Evolutionary conservation across 2,888 invertebrate genomes (phyloP).

Genomic region (Blera fallax): DNA sequence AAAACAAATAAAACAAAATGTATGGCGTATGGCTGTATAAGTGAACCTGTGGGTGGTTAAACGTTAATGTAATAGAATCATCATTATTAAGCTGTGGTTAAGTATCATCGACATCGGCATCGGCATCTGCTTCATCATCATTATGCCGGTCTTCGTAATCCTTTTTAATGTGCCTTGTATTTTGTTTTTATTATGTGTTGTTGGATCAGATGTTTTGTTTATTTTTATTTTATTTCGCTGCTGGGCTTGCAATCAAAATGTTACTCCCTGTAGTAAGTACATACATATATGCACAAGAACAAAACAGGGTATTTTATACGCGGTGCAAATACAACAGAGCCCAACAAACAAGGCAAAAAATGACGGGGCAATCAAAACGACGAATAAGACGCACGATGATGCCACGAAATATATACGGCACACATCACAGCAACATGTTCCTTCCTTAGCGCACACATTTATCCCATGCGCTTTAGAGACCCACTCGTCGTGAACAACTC

Average conservation of each 20-base stretch:
- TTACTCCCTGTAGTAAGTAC: slow-evolving; percentile 5
- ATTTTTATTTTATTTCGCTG: slow-evolving; percentile 30
- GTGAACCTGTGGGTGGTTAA: background rate
- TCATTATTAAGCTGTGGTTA: slow-evolving; percentile 20
- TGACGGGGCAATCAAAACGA: slow-evolving; percentile 38
- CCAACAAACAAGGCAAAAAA: slow-evolving; percentile 24
- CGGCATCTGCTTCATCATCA: slow-evolving; percentile 26
- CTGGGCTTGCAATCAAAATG: slow-evolving; percentile 28
- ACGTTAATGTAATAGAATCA: background rate
- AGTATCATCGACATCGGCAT: background rate
- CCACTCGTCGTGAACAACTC: slow-evolving; percentile 51
- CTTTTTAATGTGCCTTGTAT: background rate
- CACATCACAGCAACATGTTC: slow-evolving; percentile 52
- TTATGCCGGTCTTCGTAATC: background rate
- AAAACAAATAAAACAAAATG: background rate
- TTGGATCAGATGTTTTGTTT: slow-evolving; percentile 19
- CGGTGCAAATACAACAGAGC: background rate
- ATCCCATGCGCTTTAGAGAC: slow-evolving; percentile 28
- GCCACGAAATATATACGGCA: slow-evolving; percentile 44
- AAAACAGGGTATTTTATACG: background rate
- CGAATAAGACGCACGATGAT: slow-evolving; percentile 44
- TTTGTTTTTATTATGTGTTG: slow-evolving; percentile 35
- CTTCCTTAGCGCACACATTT: slow-evolving; percentile 19
- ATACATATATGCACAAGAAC: background rate
- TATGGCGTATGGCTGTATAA: background rate